Evolutionary conservation across 2,113 vertebrate species (phyloP).

Genomic region (Ameiurus melas): DNA sequence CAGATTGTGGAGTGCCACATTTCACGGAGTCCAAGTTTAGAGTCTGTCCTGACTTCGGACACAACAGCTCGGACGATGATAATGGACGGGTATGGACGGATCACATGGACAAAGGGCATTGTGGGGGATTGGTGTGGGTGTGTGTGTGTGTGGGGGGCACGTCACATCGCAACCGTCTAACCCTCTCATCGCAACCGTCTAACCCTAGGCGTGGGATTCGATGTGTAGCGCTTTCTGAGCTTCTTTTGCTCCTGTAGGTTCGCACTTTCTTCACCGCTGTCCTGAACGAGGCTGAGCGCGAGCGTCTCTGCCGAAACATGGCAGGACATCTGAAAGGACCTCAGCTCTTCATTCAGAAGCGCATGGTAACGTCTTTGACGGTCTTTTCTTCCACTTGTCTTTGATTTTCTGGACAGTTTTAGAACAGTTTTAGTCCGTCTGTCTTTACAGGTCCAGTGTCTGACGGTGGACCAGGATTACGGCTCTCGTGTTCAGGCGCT

Average conservation of each 20-base stretch:
- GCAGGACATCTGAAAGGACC: conserved; percentile 82
- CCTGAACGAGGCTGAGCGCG: conserved; percentile 81
- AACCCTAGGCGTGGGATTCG: neutral
- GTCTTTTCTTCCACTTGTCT: neutral
- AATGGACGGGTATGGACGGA: conserved; percentile 81
- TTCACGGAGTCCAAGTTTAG: conserved; percentile 66
- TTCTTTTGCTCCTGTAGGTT: conserved; percentile 71
- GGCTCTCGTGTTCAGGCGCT: conserved; percentile 77
- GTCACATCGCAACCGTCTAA: too few species aligned
- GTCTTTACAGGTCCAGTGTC: conserved; percentile 80
- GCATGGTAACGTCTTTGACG: conserved; percentile 75
- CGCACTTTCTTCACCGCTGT: conserved; percentile 81
- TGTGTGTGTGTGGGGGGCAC: too few species aligned
- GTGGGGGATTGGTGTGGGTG: neutral
- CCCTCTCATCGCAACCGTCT: too few species aligned
- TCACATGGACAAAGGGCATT: neutral
- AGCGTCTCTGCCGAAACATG: conserved; percentile 86
- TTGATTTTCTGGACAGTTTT: neutral
- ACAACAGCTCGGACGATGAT: conserved; percentile 84
- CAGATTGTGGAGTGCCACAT: conserved; percentile 69
- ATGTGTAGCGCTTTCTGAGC: neutral
- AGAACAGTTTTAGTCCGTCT: neutral
- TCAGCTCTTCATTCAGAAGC: conserved; percentile 90
- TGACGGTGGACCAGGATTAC: conserved; percentile 81
- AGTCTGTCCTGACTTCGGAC: conserved; percentile 75